Base-by-base conservation (phyloP, 1,140 invertebrate species). In the Phymastichus coffea region DNA sequence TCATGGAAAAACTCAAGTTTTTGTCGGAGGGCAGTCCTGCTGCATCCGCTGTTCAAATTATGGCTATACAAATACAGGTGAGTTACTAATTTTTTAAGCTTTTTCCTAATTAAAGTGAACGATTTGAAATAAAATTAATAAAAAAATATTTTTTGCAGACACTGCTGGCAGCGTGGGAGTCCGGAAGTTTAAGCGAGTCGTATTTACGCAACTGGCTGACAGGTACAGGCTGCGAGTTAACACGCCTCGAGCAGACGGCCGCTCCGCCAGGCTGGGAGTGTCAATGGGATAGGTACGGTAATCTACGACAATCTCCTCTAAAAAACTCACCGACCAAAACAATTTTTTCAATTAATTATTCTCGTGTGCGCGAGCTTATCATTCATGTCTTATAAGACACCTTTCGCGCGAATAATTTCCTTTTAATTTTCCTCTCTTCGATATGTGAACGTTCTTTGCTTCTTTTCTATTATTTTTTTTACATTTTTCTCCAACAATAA, bases 221-320 rank as follows among this genome's bases (percentile, higher is more conserved):
- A 30, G 80, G 80, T 40, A 85, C 82, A 10, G 81, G 81, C 70
- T 73, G 80, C 63, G 81, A 87, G 76, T 70, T 88, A 67, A 76
- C 75, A 66, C 79, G 83, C 64, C 78, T 85, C 54, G 85, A 87
- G 72, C 75, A 82, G 69, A 82, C 81, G 33, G 86, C 85, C 9
- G 83, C 85, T n/a, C 87, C 87, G 9, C 72, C 78, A 23, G 87
- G 87, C 65, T 90, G 87, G 87, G 79, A 81, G 48, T 86, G 87
- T 74, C 82, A 86, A 64, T 90, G 88, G 88, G 85, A 88, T 85
- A 89, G 87, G 87, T 90, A 89, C 75, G 82, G 69, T 74, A 69
- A 67, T 66, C 65, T 66, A 64, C 63, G 66, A 59, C 65, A 49
- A 56, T 62, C 58, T 17, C 60, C 43, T 59, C 52, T 63, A 51